Conservation (phyloP, 2,888 invertebrate genomes). For the Thera obeliscata region DNA sequence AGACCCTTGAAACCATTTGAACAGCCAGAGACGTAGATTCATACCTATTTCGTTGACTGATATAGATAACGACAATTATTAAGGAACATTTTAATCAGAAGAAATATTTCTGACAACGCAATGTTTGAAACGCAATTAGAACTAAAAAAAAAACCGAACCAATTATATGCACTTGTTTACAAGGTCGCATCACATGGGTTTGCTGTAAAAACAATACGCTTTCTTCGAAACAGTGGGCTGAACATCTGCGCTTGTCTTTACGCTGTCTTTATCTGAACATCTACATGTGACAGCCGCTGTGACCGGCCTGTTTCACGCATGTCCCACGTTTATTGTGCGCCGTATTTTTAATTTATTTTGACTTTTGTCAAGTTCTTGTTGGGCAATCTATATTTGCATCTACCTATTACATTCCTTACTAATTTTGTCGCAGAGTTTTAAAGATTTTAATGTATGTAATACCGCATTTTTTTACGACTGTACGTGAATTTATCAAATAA, state of each 20-base stretch:
- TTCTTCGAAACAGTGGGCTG: slow-evolving; percentile 59
- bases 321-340: slow-evolving; percentile 39
- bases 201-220: slow-evolving; percentile 61
- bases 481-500: background rate
- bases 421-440: background rate
- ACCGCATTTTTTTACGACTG: too few relatives aligned
- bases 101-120: background rate
- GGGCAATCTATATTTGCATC: slow-evolving; percentile 17
- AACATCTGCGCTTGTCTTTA: slow-evolving; percentile 77
- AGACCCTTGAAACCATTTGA: too few relatives aligned
- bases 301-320: slow-evolving; percentile 43
- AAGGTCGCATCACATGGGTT: slow-evolving; percentile 61
- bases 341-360: slow-evolving; percentile 41
- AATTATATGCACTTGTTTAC: slow-evolving; percentile 58
- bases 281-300: slow-evolving; percentile 54
- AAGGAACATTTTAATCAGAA: too few relatives aligned
- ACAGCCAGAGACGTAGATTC: too few relatives aligned
- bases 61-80: too few relatives aligned
- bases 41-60: too few relatives aligned
- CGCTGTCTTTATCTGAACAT: slow-evolving; percentile 57
- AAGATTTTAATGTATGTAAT: too few relatives aligned
- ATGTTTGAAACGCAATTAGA: slow-evolving; percentile 19
- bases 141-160: slow-evolving; percentile 33
- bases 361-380: slow-evolving; percentile 21
- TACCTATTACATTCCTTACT: slow-evolving; percentile 13